These are phyloP conservation scores for Epinephelus lanceolatus DNA, from an alignment of 2,113 vertebrate species.

Conservation along the genomic window DNA sequence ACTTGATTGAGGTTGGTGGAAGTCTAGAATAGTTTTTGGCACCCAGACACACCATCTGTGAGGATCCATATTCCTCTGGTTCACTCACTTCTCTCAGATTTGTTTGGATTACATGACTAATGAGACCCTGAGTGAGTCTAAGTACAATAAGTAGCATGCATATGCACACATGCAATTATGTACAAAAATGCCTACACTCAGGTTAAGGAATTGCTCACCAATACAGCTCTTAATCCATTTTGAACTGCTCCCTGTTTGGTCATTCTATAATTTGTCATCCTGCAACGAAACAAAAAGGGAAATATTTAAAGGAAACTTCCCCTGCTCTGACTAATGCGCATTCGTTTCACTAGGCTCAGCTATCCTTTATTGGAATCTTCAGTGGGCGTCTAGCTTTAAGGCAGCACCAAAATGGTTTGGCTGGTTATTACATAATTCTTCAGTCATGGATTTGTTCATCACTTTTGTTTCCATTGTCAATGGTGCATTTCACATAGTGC, in stretches of 20 bases:
- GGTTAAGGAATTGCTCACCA: slow-evolving; percentile 9
- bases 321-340: background rate
- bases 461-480: slow-evolving; percentile 15
- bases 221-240: slow-evolving; percentile 16
- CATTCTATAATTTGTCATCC: background rate
- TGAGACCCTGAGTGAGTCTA: slow-evolving; percentile 13
- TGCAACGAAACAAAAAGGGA: slow-evolving; percentile 22
- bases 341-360: slow-evolving; percentile 18
- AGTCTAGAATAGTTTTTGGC: slow-evolving; percentile 28
- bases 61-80: slow-evolving; percentile 11
- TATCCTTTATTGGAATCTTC: slow-evolving; percentile 35
- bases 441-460: slow-evolving; percentile 32
- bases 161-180: background rate
- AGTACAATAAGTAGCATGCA: background rate
- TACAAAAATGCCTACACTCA: background rate
- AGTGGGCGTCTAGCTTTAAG: slow-evolving; percentile 55
- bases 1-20: slow-evolving; percentile 26
- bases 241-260: background rate
- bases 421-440: slow-evolving; percentile 52
- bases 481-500: background rate
- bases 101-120: slow-evolving; percentile 49
- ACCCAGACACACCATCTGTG: slow-evolving; percentile 3
- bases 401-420: slow-evolving; percentile 33
- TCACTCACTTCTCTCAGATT: slow-evolving; percentile 30
- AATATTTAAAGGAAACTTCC: slow-evolving; percentile 4